Evolutionary conservation across 2,888 invertebrate genomes (phyloP).

Genomic region (Drosophila paranaensis): DNA sequence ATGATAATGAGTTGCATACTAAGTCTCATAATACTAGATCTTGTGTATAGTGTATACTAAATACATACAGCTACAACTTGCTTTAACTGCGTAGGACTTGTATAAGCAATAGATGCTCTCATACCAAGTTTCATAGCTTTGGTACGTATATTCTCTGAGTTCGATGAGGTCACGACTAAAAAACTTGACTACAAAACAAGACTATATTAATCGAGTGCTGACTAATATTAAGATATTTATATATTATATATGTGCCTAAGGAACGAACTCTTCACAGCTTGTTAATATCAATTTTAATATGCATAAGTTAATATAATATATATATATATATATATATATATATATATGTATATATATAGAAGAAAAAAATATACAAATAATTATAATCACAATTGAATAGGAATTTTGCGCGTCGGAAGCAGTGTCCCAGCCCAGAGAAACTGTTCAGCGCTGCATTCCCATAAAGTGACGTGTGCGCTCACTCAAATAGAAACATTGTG

Average conservation of each 20-base stretch:
- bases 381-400: constrained; percentile 27
- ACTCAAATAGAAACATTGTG: constrained; percentile 73
- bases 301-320: neutral
- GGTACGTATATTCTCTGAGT: neutral
- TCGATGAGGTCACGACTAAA: constrained; percentile 23
- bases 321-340: no score
- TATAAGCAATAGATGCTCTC: neutral
- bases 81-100: neutral
- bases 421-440: neutral
- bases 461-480: constrained; percentile 73
- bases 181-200: neutral
- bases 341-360: neutral
- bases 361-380: neutral
- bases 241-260: neutral
- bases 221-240: neutral
- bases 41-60: neutral
- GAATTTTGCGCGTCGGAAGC: constrained; percentile 30
- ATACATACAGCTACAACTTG: neutral
- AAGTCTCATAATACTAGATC: neutral
- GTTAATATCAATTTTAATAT: neutral
- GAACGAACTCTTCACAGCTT: neutral
- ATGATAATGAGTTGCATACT: neutral
- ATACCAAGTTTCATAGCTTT: neutral
- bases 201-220: neutral
- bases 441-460: constrained; percentile 52